Conservation (phyloP, 2,888 invertebrate genomes). For the Drosophila yooni region DNA sequence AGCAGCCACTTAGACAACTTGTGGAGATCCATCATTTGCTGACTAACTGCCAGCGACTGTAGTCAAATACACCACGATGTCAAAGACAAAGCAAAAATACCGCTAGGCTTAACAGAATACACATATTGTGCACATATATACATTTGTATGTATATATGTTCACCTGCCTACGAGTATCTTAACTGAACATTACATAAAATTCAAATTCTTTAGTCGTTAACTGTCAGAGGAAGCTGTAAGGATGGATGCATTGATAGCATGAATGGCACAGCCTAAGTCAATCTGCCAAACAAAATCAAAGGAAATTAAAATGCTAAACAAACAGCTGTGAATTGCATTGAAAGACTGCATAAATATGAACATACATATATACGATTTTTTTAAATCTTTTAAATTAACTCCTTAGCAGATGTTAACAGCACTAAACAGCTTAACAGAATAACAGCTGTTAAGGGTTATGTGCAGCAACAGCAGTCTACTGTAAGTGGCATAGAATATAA, state of each 20-base stretch:
- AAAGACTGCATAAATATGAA: background rate
- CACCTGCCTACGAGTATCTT: background rate
- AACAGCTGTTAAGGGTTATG: background rate
- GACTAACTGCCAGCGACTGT: constrained; percentile 17
- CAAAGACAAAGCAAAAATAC: constrained; percentile 10
- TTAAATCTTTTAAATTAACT: background rate
- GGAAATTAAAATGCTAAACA: background rate
- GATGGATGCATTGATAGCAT: background rate
- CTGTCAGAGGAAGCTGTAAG: background rate
- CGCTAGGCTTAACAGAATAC: background rate
- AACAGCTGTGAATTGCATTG: background rate
- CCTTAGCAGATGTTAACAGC: background rate
- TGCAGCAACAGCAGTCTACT: background rate
- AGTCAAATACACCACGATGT: background rate
- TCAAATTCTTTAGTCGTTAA: background rate
- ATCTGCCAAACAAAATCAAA: background rate
- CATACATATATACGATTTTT: background rate
- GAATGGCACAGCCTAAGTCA: background rate
- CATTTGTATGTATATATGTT: background rate
- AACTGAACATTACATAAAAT: constrained; percentile 1
- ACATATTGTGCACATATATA: background rate
- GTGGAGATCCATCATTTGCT: constrained; percentile 50
- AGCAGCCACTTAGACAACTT: constrained; percentile 42
- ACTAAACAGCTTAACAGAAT: background rate
- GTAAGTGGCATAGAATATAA: background rate